Evolutionary conservation across 2,797 vertebrate species (phyloP), one percentile per base, ranked within the genome.

Genomic region (Gila robusta): DNA sequence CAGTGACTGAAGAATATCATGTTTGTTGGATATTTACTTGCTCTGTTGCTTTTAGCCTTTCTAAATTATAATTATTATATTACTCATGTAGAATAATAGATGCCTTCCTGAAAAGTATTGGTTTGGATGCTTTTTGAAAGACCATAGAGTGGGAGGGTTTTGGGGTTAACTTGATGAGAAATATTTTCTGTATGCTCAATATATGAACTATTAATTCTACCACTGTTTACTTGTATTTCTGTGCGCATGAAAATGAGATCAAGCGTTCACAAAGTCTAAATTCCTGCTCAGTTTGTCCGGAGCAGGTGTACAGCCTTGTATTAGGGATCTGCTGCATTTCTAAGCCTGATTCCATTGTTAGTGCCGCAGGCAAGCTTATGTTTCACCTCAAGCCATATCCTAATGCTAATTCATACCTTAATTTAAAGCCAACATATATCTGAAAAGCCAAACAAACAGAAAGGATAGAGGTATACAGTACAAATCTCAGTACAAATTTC

Each of bases 351-450:
- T 69, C 35, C 62, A 59, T 84, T 84, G 49, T 81, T 79, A 56
- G 56, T 49, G 86, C 86, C 85, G 26, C 59, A 54, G 88, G 89
- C 83, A 56, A 59, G 62, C 79, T 89, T 85, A 44, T 89, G 87
- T 88, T 89, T 90, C 72, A 84, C 86, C 85, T n/a, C 62, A 54
- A 90, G 86, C 86, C 71, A 80, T 86, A 77, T 86, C 19, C 76
- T 79, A 77, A 85, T 69, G 28, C 52, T 56, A 73, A 83, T 84
- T 47, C 77, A 79, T 86, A 79, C 74, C 84, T 80, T 79, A 87
- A 89, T 87, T 89, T 86, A 87, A 71, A 88, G 81, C 59, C 74
- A 74, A 67, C 44, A 56, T 73, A 28, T 23, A 32, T 52, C 59
- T 47, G 26, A 52, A 84, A 39, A 67, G 37, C 9, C 28, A 6